These are phyloP conservation scores for Latrodectus geometricus DNA, from an alignment of 1,140 invertebrate genomes.

Conservation along the genomic window DNA sequence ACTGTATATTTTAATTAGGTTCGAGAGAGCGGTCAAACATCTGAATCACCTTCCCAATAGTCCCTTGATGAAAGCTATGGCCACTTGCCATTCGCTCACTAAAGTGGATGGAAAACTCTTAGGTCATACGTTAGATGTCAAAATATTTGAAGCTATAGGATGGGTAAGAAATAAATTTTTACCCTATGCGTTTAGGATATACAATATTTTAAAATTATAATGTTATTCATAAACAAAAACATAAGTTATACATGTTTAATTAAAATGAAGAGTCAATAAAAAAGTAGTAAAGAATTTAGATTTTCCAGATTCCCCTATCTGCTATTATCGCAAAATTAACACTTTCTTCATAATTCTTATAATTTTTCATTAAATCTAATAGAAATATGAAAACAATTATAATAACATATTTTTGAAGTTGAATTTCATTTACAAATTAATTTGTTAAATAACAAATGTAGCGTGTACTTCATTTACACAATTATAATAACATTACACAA, in stretches of 20 bases:
- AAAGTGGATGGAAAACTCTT: slow-evolving; percentile 80
- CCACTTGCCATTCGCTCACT: slow-evolving; percentile 84
- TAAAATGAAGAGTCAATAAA: no score
- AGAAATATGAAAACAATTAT: no score
- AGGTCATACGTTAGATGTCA: slow-evolving; percentile 86
- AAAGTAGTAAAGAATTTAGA: no score
- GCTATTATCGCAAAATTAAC: no score
- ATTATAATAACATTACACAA: no score
- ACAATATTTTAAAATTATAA: background rate
- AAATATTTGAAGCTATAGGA: slow-evolving; percentile 84
- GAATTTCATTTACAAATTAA: no score
- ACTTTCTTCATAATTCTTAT: no score
- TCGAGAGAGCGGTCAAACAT: slow-evolving; percentile 55
- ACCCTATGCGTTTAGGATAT: background rate
- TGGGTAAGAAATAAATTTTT: slow-evolving; percentile 42
- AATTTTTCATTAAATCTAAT: no score
- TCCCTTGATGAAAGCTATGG: slow-evolving; percentile 71
- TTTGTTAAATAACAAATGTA: no score
- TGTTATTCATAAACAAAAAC: background rate
- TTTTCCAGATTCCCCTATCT: no score
- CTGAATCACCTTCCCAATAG: slow-evolving; percentile 29
- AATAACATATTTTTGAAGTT: no score
- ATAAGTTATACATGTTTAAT: background rate
- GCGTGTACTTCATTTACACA: no score
- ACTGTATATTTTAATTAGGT: slow-evolving; percentile 16